phyloP scores from a whole-genome alignment of 2,797 vertebrate species.

The Graptemys geographica region DNA sequence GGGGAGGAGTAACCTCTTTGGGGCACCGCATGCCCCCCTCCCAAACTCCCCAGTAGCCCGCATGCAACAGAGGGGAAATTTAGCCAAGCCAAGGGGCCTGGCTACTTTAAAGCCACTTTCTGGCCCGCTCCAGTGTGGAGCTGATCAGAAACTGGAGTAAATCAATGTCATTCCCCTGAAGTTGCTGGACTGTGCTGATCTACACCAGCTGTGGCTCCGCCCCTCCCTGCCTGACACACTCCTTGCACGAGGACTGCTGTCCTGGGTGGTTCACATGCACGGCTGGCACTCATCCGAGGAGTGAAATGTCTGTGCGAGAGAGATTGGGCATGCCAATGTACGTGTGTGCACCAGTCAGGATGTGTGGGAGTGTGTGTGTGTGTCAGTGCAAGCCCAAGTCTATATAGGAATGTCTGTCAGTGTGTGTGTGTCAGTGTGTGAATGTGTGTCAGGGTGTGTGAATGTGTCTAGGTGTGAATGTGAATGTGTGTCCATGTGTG shows the following conservation, averaged over 20 bases:
- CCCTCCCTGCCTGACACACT: background rate
- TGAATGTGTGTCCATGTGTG: background rate
- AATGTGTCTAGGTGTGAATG: background rate
- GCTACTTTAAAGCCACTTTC: background rate
- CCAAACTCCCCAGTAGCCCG: background rate
- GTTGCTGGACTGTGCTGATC: background rate
- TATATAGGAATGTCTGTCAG: background rate
- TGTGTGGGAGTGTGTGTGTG: slow-evolving; percentile 64
- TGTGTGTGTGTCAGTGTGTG: slow-evolving; percentile 34
- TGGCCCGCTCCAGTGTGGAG: background rate
- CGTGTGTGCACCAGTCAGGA: background rate
- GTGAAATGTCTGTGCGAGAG: background rate
- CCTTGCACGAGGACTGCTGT: background rate
- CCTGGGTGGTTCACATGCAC: background rate
- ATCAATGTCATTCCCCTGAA: background rate
- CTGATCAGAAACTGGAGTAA: background rate
- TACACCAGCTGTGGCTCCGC: background rate
- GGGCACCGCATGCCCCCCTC: rapidly evolving
- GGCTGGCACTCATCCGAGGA: background rate
- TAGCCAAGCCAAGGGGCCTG: background rate
- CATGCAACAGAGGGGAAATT: background rate
- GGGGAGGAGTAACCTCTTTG: no score
- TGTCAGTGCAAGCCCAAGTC: slow-evolving; percentile 22
- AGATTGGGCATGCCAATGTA: slow-evolving; percentile 37
- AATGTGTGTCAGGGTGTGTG: slow-evolving; percentile 9